Conservation (phyloP, 2,113 vertebrate genomes). For the Chlamydotis undulata region DNA sequence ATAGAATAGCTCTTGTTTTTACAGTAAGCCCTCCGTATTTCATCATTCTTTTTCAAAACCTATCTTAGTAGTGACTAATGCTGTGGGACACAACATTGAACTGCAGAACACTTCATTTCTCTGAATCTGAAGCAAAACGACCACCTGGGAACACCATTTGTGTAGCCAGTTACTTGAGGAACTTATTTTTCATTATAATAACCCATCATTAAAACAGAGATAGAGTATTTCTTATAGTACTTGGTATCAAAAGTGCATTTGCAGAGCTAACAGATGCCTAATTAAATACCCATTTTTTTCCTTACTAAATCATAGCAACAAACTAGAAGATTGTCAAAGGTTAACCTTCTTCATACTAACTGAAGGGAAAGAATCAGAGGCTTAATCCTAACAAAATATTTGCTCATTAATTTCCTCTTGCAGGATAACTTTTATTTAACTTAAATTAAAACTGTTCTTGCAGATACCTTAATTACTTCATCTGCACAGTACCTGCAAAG, state of each 20-base stretch:
- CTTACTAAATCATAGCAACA: neutral
- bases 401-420: neutral
- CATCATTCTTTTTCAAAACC: neutral
- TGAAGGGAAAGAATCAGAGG: neutral
- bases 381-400: neutral
- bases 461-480: neutral
- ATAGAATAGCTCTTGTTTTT: neutral
- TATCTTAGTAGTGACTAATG: neutral
- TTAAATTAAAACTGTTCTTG: neutral
- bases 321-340: neutral
- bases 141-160: neutral
- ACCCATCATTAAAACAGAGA: neutral
- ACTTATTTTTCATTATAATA: neutral
- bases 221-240: neutral
- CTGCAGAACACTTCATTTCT: neutral
- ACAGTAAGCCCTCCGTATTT: neutral
- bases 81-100: neutral
- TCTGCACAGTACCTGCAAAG: neutral
- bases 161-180: conserved; percentile 1
- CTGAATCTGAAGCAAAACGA: neutral
- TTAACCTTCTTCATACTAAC: neutral
- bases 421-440: neutral
- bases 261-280: neutral
- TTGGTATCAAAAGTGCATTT: neutral
- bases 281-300: neutral